Percentiles rank a stretch among this genome's conserved stretches.
Conservation (phyloP, 2,888 invertebrate species). For the Lepeophtheirus nordmannii region DNA sequence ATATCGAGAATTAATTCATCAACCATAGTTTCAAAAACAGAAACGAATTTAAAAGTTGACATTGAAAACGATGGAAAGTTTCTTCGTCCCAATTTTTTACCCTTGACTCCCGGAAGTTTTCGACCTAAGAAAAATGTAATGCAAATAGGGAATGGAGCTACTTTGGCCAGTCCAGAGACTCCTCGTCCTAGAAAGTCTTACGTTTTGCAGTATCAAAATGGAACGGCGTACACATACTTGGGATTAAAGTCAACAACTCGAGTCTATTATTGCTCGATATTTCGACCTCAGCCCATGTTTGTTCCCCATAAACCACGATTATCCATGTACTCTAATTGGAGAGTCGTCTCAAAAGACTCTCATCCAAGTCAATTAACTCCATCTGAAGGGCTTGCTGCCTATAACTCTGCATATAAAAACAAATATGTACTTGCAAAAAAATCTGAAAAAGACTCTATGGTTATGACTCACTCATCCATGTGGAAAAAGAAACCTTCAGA, state of each 20-base stretch:
- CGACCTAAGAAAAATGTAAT: constrained; percentile 52
- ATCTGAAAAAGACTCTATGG: constrained; percentile 28
- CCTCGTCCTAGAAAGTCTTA: constrained; percentile 75
- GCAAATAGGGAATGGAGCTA: constrained; percentile 31
- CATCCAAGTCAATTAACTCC: constrained; percentile 21
- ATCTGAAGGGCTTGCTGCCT: background rate
- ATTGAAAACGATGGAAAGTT: constrained; percentile 42
- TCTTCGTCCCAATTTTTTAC: constrained; percentile 61
- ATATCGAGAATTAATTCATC: no score
- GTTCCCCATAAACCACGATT: constrained; percentile 53
- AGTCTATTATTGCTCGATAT: constrained; percentile 69
- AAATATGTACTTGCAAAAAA: background rate
- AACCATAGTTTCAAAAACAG: no score
- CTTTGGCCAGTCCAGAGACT: constrained; percentile 75
- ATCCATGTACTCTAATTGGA: constrained; percentile 92
- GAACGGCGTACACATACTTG: constrained; percentile 68
- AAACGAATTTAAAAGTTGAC: background rate
- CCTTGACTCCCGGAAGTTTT: constrained; percentile 66
- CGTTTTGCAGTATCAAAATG: constrained; percentile 71
- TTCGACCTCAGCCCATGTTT: constrained; percentile 85
- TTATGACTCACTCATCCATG: constrained; percentile 50
- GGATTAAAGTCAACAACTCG: constrained; percentile 78
- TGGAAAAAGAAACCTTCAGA: constrained; percentile 32
- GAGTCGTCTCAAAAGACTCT: constrained; percentile 27
- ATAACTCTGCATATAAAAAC: constrained; percentile 10